Evolutionary conservation across 2,797 vertebrate species (phyloP).

Genomic region (Liparis tanakae): DNA sequence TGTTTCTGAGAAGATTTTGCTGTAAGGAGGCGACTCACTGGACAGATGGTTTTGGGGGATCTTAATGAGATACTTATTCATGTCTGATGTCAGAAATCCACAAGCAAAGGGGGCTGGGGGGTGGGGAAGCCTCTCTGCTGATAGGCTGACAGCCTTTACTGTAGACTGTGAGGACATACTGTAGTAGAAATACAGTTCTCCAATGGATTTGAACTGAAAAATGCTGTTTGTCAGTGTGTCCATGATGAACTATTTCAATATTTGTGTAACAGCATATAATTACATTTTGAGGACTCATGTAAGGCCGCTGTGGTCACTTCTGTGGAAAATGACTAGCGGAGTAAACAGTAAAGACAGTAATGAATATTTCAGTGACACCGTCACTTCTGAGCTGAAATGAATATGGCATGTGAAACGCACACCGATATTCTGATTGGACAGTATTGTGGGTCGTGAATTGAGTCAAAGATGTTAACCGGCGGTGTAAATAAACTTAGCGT

Average conservation of each 20-base stretch:
- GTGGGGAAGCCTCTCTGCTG: slow-evolving; percentile 36
- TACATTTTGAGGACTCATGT: background rate
- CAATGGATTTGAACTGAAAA: background rate
- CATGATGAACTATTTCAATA: background rate
- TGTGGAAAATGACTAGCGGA: slow-evolving; percentile 39
- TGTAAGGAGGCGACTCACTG: slow-evolving; percentile 61
- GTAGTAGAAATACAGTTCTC: slow-evolving; percentile 16
- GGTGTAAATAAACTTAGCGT: background rate
- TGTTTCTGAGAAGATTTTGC: slow-evolving; percentile 60
- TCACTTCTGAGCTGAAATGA: slow-evolving; percentile 44
- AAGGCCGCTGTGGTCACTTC: background rate
- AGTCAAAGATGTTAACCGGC: slow-evolving; percentile 7
- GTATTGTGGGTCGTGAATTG: slow-evolving; percentile 9
- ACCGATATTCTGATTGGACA: slow-evolving; percentile 35
- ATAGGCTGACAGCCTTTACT: slow-evolving; percentile 30
- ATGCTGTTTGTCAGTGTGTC: background rate
- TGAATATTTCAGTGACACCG: slow-evolving; percentile 68
- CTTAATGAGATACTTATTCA: slow-evolving; percentile 78
- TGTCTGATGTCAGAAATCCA: slow-evolving; percentile 75
- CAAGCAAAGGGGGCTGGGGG: slow-evolving; percentile 28
- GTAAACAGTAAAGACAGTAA: slow-evolving; percentile 39
- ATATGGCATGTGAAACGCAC: slow-evolving; percentile 61
- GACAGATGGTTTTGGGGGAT: slow-evolving; percentile 78
- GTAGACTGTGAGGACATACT: slow-evolving; percentile 30
- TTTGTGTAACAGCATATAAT: background rate